These are phyloP conservation scores for Oncorhynchus mykiss DNA, from an alignment of 2,113 vertebrate species.

Conservation along the genomic window DNA sequence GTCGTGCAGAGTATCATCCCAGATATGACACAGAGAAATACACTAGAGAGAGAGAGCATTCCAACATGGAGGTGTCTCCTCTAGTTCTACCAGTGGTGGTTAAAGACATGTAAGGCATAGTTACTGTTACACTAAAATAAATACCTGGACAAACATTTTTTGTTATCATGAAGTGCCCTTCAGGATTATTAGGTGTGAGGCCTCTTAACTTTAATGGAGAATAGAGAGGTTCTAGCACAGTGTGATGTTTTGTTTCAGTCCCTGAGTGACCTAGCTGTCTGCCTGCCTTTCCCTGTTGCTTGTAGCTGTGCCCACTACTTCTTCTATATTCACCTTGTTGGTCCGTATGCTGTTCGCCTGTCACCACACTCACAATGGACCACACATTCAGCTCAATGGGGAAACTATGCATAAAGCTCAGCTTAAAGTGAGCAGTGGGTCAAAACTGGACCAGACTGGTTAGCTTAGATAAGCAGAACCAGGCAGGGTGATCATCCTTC, in stretches of 20 bases:
- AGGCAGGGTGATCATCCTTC: conserved; percentile 21
- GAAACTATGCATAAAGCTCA: conserved; percentile 44
- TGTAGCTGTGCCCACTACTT: conserved; percentile 3
- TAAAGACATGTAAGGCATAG: no score
- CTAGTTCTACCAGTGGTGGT: no score
- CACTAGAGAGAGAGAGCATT: no score
- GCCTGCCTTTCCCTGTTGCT: conserved; percentile 11
- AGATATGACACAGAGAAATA: neutral
- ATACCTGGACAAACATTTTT: no score
- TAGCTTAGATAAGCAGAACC: conserved; percentile 70
- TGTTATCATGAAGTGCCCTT: neutral
- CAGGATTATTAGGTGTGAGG: neutral
- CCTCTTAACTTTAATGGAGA: neutral
- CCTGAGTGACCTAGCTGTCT: neutral
- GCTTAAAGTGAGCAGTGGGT: conserved; percentile 55
- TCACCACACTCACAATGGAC: conserved; percentile 60
- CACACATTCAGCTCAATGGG: conserved; percentile 63
- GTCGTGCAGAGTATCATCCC: neutral
- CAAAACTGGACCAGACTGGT: conserved; percentile 64
- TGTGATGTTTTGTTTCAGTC: neutral
- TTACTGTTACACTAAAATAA: no score
- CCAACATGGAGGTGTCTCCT: no score
- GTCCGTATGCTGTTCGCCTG: conserved; percentile 52
- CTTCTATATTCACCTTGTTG: conserved; percentile 52
- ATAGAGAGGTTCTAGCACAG: no score